Base-by-base conservation (phyloP, 2,113 vertebrate species). In the Butorides virescens region DNA sequence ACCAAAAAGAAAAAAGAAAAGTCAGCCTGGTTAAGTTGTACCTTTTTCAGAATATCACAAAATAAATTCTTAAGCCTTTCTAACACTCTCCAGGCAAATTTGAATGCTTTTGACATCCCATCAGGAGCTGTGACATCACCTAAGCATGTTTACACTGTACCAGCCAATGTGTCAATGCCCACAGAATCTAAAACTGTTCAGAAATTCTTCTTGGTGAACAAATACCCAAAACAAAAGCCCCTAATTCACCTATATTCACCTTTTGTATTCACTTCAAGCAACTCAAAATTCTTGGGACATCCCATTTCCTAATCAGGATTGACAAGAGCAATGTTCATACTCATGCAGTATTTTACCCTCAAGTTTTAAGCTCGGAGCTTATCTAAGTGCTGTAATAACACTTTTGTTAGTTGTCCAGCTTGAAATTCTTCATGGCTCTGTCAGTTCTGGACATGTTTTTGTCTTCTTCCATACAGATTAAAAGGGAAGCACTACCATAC, bases 111-210 rank as follows among this genome's bases (percentile, higher is more conserved):
- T 30, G 30, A 56, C 32, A 65, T 39, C 10, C n/a, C 29, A n/a
- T 39, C 36, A 62, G 56, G 30, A 39, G 23, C 37, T 53, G 13
- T 67, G 49, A 52, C 1, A 3, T 29, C 61, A 55, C 17, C 20
- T 55, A 77, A 42, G 27, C 0, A 0, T 21, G 10, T 53, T 46
- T 81, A 8, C 11, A 58, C 26, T 52, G 17, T 2, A 2, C 7
- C 59, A 92, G 34, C 2, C 3, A 2, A 20, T 16, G 32, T 37
- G 20, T 53, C 44, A 53, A 50, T 55, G 19, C 7, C 15, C 29
- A 71, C 15, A 84, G 25, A 71, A 46, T 19, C 13, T 62, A 72
- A 63, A 59, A 71, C 5, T 0, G 0, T 7, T 58, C 26, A 74
- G 14, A 79, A 67, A 50, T 50, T 56, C 47, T 67, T 59, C n/a